Evolutionary conservation across 2,888 invertebrate species (phyloP).

Genomic region (Candidula unifasciata): DNA sequence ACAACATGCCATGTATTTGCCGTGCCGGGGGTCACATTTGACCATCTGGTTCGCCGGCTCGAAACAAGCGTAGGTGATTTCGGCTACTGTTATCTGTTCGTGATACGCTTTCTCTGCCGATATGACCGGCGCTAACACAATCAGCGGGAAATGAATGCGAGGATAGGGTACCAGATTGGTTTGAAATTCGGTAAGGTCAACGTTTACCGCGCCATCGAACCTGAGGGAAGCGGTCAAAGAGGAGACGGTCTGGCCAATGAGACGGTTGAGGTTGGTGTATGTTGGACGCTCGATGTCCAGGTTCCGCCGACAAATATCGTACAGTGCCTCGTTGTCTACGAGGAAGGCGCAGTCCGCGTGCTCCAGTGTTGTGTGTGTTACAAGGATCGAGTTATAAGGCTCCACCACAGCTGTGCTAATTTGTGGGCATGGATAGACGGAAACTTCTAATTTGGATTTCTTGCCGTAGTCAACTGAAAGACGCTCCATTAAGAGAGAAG

Average conservation of each 20-base stretch:
- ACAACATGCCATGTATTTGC: constrained; percentile 79
- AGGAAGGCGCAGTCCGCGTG: constrained; percentile 98
- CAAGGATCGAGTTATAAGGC: constrained; percentile 96
- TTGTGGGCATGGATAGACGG: constrained; percentile 47
- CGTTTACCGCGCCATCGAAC: constrained; percentile 80
- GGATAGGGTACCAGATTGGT: constrained; percentile 76
- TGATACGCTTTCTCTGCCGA: constrained; percentile 96
- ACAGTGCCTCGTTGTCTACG: constrained; percentile 93
- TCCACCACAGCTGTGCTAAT: constrained; percentile 86
- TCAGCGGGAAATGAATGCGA: constrained; percentile 89
- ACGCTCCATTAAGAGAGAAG: constrained; percentile 49
- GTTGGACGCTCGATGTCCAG: constrained; percentile 90
- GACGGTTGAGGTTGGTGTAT: constrained; percentile 92
- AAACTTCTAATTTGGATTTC: constrained; percentile 43
- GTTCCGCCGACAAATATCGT: constrained; percentile 90
- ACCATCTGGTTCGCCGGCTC: constrained; percentile 73
- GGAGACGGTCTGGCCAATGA: constrained; percentile 89
- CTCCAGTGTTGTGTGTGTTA: constrained; percentile 94
- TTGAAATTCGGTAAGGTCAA: constrained; percentile 80
- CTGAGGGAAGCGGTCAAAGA: constrained; percentile 78
- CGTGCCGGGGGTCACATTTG: constrained; percentile 74
- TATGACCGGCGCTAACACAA: constrained; percentile 92
- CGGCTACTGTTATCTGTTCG: constrained; percentile 82
- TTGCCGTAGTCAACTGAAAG: constrained; percentile 50
- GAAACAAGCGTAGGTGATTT: constrained; percentile 68